These are phyloP conservation scores for Ctena decussata DNA, from an alignment of 2,888 invertebrate genomes.

Conservation along the genomic window DNA sequence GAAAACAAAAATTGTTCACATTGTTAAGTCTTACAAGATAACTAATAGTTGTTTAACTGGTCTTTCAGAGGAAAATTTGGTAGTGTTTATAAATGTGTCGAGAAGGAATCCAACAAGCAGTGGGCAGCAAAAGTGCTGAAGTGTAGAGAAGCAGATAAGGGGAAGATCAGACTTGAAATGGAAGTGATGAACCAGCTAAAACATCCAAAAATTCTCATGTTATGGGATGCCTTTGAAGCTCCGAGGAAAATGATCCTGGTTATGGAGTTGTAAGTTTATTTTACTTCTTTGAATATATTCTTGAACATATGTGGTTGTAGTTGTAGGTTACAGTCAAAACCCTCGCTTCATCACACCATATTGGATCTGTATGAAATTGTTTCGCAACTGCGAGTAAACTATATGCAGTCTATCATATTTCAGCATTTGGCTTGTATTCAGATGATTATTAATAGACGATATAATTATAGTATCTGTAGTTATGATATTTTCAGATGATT, in stretches of 20 bases:
- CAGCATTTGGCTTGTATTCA: no score
- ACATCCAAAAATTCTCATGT: constrained; percentile 98
- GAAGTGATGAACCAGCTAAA: constrained; percentile 98
- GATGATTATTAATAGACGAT: no score
- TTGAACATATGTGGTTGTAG: no score
- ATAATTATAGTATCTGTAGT: no score
- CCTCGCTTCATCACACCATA: no score
- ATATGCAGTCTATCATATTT: no score
- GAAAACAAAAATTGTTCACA: no score
- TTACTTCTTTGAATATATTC: no score
- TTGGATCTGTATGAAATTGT: no score
- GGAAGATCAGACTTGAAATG: constrained; percentile 97
- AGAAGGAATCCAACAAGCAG: constrained; percentile 90
- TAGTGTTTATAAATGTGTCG: constrained; percentile 88
- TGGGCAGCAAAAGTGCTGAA: constrained; percentile 96
- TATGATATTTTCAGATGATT: no score
- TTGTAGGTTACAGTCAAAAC: no score
- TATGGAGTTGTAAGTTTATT: constrained; percentile 98
- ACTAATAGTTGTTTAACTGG: neutral
- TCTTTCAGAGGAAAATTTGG: constrained; percentile 88
- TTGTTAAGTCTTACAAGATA: neutral
- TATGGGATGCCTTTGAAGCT: constrained; percentile 95
- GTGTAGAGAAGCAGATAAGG: constrained; percentile 94
- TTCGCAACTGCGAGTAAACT: no score
- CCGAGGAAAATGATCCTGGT: constrained; percentile 96